phyloP scores from a whole-genome alignment of 2,797 vertebrate species.

The Danio tinwini region DNA sequence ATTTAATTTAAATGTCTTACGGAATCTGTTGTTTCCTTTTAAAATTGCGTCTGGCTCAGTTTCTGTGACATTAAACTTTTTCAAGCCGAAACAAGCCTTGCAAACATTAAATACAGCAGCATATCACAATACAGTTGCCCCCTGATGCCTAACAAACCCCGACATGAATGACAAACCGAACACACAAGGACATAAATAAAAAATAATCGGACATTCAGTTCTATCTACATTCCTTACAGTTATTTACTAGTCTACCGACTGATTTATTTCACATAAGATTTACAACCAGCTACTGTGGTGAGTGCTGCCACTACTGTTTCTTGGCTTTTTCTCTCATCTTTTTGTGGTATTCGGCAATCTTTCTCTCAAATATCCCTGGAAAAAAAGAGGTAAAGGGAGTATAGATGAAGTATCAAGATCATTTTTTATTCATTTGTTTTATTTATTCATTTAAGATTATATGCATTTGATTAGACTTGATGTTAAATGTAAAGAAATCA shows the following conservation, averaged over 20 bases:
- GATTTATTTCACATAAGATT: conserved; percentile 34
- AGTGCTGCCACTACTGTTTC: conserved; percentile 69
- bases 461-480: no score
- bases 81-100: conserved; percentile 25
- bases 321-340: conserved; percentile 71
- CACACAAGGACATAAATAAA: conserved; percentile 25
- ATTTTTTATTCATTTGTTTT: not conserved
- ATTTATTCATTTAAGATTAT: not conserved
- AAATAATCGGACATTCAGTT: conserved; percentile 1
- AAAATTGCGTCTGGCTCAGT: conserved; percentile 12
- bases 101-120: conserved; percentile 37
- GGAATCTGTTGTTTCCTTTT: conserved; percentile 10
- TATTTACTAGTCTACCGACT: conserved; percentile 17
- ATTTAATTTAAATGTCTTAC: not conserved
- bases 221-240: conserved; percentile 54
- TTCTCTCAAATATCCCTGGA: conserved; percentile 79
- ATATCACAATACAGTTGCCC: conserved; percentile 12
- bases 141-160: not conserved
- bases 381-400: not conserved
- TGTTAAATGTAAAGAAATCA: no score
- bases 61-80: not conserved
- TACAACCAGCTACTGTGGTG: conserved; percentile 3
- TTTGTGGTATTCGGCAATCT: conserved; percentile 76
- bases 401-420: conserved; percentile 12
- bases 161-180: not conserved